Base-by-base conservation (phyloP, 2,888 invertebrate species). In the Cephus pygmeus region DNA sequence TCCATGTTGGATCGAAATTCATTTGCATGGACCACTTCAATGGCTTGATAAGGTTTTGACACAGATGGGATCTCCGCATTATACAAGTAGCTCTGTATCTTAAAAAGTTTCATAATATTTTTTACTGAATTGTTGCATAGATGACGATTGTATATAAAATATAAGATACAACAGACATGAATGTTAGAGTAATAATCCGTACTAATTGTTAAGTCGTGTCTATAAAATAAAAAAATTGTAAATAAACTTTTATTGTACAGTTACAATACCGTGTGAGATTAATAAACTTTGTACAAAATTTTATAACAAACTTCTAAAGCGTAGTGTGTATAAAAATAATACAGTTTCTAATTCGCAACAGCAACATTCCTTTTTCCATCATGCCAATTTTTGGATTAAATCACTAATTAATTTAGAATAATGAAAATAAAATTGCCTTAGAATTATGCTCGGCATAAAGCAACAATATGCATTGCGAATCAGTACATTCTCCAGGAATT, bases 1-100 rank as follows among this genome's bases (percentile, higher is more conserved):
- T 0, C 99, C 99, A 0, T 99, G 98, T 90, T 99, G 99, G 99
- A 98, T 99, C 82, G 98, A 99, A 92, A 97, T 99, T 80, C 98
- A 98, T 92, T 93, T 99, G 33, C 97, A 98, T 90, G 98, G 98
- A 4, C 98, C 99, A 4, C 93, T 99, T 80, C 98, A 98, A 92
- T 99, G 98, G 98, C 92, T 99, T 82, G 99, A 99, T 92, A 97
- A 98, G 91, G 98, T 98, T 76, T 94, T 99, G 80, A 97, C 97
- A 12, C 98, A 98, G 92, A 98, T 99, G 98, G 98, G 98, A n/a
- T 97, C 98, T 1, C 98, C 98, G 33, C 97, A 97, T 90, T 97
- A 98, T 91, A 97, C 98, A 76, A 97, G 97, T 87, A 97, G 97
- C 83, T 97, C 97, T 1, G 97, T 97, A 75, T 97, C 97, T 85